Percentiles rank a stretch among this genome's conserved stretches.
These are phyloP conservation scores for Eustalomyia histrio DNA, from an alignment of 2,888 invertebrate genomes.

Conservation along the genomic window DNA sequence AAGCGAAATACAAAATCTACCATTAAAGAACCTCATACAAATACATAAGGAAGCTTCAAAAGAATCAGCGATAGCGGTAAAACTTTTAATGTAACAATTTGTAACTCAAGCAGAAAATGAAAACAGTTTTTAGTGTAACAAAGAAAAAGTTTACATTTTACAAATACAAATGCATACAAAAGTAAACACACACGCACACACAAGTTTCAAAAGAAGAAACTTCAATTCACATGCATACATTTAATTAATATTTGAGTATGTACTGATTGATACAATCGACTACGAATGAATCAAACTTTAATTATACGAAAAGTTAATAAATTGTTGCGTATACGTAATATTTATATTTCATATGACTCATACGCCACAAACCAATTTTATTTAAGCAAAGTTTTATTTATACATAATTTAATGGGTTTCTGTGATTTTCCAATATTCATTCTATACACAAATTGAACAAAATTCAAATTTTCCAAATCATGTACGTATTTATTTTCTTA, in stretches of 20 bases:
- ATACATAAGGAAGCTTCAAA: slow-evolving; percentile 35
- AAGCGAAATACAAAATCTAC: not conserved
- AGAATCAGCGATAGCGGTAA: slow-evolving; percentile 69
- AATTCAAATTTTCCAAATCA: too few species aligned
- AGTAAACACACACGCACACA: not conserved
- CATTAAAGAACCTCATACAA: not conserved
- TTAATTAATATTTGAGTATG: not conserved
- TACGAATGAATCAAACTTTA: too few species aligned
- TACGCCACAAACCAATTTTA: too few species aligned
- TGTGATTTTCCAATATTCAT: too few species aligned
- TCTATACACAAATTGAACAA: too few species aligned
- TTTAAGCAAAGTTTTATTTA: too few species aligned
- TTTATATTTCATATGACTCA: too few species aligned
- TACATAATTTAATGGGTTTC: too few species aligned
- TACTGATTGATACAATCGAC: not conserved
- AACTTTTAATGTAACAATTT: slow-evolving; percentile 77
- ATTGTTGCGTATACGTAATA: too few species aligned
- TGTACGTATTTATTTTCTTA: too few species aligned
- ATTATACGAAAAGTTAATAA: too few species aligned
- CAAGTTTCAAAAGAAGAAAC: not conserved
- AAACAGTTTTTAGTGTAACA: slow-evolving; percentile 64
- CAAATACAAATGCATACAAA: not conserved
- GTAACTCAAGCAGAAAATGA: slow-evolving; percentile 77
- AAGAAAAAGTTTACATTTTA: too few species aligned
- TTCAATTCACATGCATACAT: not conserved